Evolutionary conservation across 2,888 invertebrate genomes (phyloP).

Genomic region (Xestoiulus laeticollis): DNA sequence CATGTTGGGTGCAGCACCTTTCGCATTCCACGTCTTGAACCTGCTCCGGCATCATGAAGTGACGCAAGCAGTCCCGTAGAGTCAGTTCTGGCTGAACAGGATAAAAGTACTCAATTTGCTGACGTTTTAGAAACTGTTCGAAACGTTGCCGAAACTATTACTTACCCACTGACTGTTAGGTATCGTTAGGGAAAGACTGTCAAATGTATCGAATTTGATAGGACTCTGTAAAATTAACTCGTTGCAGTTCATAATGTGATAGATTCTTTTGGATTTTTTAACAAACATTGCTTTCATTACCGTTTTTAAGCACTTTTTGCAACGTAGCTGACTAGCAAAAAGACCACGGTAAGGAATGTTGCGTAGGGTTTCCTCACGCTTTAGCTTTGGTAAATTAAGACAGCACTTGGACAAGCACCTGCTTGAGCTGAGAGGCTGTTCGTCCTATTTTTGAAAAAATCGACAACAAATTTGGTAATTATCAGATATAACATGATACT

Average conservation of each 20-base stretch:
- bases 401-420: conserved; percentile 35
- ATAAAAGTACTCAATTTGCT: conserved; percentile 61
- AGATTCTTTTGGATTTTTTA: neutral
- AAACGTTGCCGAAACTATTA: conserved; percentile 49
- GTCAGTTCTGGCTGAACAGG: conserved; percentile 69
- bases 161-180: conserved; percentile 64
- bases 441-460: neutral
- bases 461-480: no score
- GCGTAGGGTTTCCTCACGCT: neutral
- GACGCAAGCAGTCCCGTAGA: conserved; percentile 77
- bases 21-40: conserved; percentile 85
- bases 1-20: conserved; percentile 68
- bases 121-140: neutral
- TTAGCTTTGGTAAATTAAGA: conserved; percentile 27
- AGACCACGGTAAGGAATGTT: conserved; percentile 76
- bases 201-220: conserved; percentile 91
- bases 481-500: no score
- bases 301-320: conserved; percentile 76
- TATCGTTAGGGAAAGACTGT: conserved; percentile 84
- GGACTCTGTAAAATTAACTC: conserved; percentile 71
- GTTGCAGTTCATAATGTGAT: neutral
- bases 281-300: conserved; percentile 63
- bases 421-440: neutral
- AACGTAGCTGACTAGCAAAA: conserved; percentile 79
- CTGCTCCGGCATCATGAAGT: conserved; percentile 86